Evolutionary conservation across 92 coral and sea anemone genomes (phyloP).

Genomic region (Parazoanthus swiftii): DNA sequence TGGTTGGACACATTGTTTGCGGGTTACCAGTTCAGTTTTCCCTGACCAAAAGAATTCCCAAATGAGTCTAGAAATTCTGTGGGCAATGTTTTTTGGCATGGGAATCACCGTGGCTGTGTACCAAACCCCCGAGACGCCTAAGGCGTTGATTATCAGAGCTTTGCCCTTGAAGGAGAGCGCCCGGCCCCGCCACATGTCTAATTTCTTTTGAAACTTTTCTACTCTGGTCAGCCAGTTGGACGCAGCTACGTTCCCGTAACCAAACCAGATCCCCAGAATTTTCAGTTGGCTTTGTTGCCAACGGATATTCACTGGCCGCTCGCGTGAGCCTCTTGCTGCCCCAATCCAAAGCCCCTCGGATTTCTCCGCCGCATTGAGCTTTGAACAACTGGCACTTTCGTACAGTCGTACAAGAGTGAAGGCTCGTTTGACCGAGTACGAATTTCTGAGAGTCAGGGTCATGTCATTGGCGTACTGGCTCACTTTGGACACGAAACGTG

Average conservation of each 20-base stretch:
- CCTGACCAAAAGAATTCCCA: conserved; percentile 40
- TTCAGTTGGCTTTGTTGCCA: conserved; percentile 47
- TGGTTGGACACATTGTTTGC: conserved; percentile 35
- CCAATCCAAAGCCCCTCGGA: conserved; percentile 56
- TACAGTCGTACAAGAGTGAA: conserved; percentile 1
- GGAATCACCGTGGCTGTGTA: background rate
- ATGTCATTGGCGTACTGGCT: conserved; percentile 36
- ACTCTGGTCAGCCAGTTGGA: conserved; percentile 31
- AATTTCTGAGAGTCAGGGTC: conserved; percentile 23
- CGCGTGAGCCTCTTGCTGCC: conserved; percentile 29
- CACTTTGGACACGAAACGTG: background rate
- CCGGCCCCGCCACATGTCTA: conserved; percentile 19
- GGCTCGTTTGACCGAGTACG: background rate
- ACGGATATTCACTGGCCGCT: conserved; percentile 13
- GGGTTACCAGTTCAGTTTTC: conserved; percentile 25
- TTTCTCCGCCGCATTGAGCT: conserved; percentile 11
- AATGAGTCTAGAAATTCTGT: conserved; percentile 1
- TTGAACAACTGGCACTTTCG: conserved; percentile 34
- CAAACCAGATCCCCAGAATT: conserved; percentile 36
- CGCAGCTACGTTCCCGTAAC: background rate
- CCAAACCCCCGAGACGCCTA: conserved; percentile 16
- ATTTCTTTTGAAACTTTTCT: conserved; percentile 21
- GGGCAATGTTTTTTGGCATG: background rate
- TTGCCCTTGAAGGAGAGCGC: background rate
- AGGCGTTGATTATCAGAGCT: background rate